Evolutionary conservation across 1,140 invertebrate species (phyloP), one percentile per base, ranked within the genome.

Genomic region (Panagrolaimus sp.): DNA sequence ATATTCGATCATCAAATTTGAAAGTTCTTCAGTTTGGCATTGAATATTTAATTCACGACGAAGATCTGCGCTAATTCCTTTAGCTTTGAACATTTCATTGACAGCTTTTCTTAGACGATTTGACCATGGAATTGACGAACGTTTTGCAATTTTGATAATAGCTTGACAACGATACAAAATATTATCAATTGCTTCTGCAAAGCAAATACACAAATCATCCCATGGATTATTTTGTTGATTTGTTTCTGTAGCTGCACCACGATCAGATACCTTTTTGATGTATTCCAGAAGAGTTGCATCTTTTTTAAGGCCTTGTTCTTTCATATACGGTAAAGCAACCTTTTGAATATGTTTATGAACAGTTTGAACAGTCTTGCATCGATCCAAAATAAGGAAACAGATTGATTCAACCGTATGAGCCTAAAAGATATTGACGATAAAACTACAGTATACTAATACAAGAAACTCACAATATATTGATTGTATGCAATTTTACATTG

Each of bases 231-330:
- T 38, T 38, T 38, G 31, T 38, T 38, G 31, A 38, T 38, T 38
- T 38, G 31, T 4, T 38, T 45, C 38, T 14, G 44, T 11, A 5
- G 9, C 0, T 9, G 5, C 27, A 1, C 47, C 25, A 9, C 43
- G 23, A 16, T 25, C 47, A 23, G 65, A 31, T 14, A 66, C 47
- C 9, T 45, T 48, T 20, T 14, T 9, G 65, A 66, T 48, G 16
- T 66, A 66, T 25, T 66, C 65, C 8, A 47, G 25, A 7, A 66
- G 42, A n/a, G 65, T 66, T 48, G 27, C 43, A 42, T 66, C 65
- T 23, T 66, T 66, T 20, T 66, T 45, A 5, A 66, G 65, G 5
- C 43, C 43, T 13, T 66, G 47, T 48, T 66, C 65, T 8, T 53
- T 42, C 65, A 66, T 66, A 42, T 66, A 66, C 1, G 65, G 65